Base-by-base conservation (phyloP, 35 echinoderm and acorn worm species). In the Acanthaster planci region DNA sequence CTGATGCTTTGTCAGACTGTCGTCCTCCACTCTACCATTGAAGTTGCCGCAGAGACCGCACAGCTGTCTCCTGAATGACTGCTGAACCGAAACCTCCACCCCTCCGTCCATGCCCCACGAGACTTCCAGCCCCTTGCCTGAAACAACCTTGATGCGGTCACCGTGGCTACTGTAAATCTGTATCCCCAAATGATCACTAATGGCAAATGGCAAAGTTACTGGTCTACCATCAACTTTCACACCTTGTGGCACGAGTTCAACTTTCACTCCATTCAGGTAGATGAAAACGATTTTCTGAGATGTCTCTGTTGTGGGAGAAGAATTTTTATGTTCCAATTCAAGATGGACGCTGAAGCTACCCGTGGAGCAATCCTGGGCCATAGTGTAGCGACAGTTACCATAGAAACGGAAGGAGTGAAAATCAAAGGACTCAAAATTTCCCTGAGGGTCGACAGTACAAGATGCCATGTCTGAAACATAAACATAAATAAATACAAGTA, bases 21-120 rank as follows among this genome's bases (percentile, higher is more conserved):
- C 92, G 38, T 93, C 92, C 30, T 60, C 64, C 8, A 26, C 39
- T 5, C 82, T 75, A 0, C 42, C 82, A 68, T 93, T 89, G 82
- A 93, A 89, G 37, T 93, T 89, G 2, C 92, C 92, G 32, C 92
- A 93, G 19, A 93, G 52, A 7, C 92, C 92, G 18, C 53, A 78
- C 75, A 89, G 30, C 17, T 75, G 39, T 21, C 76, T 56, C 15
- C 82, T 34, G 29, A 84, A 86, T 15, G 52, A 40, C 0, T n/a
- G 30, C 22, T 83, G 51, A 22, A 92, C 26, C 14, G 55, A 36
- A 27, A 92, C 47, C 36, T 38, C 37, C 27, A 92, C 76, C 0
- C 60, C 55, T 8, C 55, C 58, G 26, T 55, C 17, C 37, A 38
- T 38, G 17, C 56, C 79, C 77, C 83, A 92, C 7, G 40, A 22